Percentiles rank a stretch among this genome's conserved stretches.
These are phyloP conservation scores for Drosophila kokeensis DNA, from an alignment of 2,888 invertebrate species.

Conservation along the genomic window DNA sequence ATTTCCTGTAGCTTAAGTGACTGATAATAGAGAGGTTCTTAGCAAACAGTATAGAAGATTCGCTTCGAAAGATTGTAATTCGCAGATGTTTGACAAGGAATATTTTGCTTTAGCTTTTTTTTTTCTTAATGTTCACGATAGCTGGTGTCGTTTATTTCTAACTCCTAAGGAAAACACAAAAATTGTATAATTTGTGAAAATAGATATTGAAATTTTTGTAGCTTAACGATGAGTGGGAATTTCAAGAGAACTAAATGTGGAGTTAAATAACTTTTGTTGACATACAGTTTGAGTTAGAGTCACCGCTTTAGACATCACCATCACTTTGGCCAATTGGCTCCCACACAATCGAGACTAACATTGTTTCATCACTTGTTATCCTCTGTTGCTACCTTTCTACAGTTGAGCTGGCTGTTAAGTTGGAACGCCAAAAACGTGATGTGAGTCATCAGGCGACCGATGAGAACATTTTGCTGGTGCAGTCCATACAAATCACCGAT, in stretches of 20 bases:
- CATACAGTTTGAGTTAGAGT: constrained; percentile 3
- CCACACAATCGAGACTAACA: constrained; percentile 14
- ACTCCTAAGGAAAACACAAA: background rate
- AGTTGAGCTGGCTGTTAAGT: constrained; percentile 74
- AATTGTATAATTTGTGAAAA: background rate
- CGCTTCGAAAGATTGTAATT: background rate
- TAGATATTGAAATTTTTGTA: background rate
- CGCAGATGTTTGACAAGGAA: background rate
- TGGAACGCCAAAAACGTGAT: constrained; percentile 83
- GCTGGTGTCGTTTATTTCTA: background rate
- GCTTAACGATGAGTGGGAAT: background rate
- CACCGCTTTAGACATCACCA: constrained; percentile 50
- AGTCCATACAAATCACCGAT: constrained; percentile 96
- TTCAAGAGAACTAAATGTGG: background rate
- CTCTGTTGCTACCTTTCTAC: constrained; percentile 61
- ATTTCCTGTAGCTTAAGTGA: background rate
- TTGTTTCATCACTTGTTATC: constrained; percentile 51
- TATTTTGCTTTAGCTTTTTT: background rate
- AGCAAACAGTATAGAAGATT: background rate
- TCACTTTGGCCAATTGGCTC: constrained; percentile 37
- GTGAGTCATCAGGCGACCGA: constrained; percentile 86
- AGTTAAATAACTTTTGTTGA: constrained; percentile 5
- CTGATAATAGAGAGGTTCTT: background rate
- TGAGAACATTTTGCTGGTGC: constrained; percentile 94
- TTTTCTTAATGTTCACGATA: background rate